Evolutionary conservation across 2,888 invertebrate species (phyloP).

Genomic region (Elaeidobius kamerunicus): DNA sequence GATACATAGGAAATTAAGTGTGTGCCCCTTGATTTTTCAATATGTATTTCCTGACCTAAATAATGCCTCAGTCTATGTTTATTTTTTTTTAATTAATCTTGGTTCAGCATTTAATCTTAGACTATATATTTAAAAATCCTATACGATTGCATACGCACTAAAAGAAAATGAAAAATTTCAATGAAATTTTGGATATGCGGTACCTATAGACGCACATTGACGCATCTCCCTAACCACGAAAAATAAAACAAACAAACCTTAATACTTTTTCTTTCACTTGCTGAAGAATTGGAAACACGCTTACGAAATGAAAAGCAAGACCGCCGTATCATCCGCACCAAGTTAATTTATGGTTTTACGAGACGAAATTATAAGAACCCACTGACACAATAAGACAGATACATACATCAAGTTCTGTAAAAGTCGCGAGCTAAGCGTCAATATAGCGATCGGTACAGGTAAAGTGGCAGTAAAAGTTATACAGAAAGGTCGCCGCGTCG

Average conservation of each 20-base stretch:
- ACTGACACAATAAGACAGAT: slow-evolving; percentile 31
- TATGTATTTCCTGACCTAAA: neutral
- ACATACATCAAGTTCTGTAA: slow-evolving; percentile 19
- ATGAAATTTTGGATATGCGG: too few relatives aligned
- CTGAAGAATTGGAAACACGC: slow-evolving; percentile 4
- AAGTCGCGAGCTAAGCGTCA: slow-evolving; percentile 20
- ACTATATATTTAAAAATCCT: too few relatives aligned
- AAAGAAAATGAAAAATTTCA: too few relatives aligned
- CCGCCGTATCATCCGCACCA: slow-evolving; percentile 20
- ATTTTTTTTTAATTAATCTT: too few relatives aligned
- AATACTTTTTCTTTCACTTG: slow-evolving; percentile 14
- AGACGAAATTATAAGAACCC: slow-evolving; percentile 22
- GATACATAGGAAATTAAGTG: neutral
- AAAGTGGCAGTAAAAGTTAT: slow-evolving; percentile 24
- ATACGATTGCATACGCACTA: too few relatives aligned
- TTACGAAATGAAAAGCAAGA: slow-evolving; percentile 12
- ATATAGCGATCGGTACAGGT: slow-evolving; percentile 17
- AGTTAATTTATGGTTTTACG: slow-evolving; percentile 8
- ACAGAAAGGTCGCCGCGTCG: slow-evolving; percentile 19
- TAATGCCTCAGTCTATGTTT: too few relatives aligned
- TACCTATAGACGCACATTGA: too few relatives aligned
- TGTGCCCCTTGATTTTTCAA: neutral
- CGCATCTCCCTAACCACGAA: too few relatives aligned
- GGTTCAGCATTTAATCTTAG: too few relatives aligned
- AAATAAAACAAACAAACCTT: slow-evolving; percentile 19